Conservation (phyloP, 2,113 vertebrate species). For the Heptranchias perlo region DNA sequence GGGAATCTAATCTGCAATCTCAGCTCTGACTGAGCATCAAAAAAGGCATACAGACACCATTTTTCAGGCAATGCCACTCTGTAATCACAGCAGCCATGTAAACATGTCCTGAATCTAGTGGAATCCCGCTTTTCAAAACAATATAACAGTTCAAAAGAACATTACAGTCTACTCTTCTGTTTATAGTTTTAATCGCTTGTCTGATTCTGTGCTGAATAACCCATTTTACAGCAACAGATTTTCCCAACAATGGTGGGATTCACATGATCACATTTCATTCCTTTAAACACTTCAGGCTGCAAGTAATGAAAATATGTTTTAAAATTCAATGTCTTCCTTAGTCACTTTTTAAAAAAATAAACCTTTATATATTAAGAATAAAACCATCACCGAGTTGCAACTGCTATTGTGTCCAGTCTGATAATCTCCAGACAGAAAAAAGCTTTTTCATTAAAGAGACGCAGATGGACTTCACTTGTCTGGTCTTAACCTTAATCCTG, state of each 20-base stretch:
- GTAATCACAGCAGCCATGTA: not conserved
- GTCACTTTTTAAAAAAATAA: not conserved
- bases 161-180: not conserved
- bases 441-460: slow-evolving; percentile 20
- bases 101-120: not conserved
- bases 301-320: not conserved
- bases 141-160: not conserved
- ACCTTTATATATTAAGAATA: not conserved
- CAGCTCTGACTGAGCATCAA: too few relatives aligned
- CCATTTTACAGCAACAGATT: not conserved
- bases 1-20: not conserved
- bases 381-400: not conserved
- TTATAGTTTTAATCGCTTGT: not conserved
- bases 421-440: slow-evolving; percentile 12
- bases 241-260: not conserved
- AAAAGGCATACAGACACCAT: not conserved
- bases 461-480: not conserved
- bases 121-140: not conserved
- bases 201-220: not conserved
- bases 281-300: not conserved
- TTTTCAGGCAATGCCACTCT: not conserved
- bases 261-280: not conserved
- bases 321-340: not conserved
- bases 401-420: not conserved
- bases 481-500: not conserved